phyloP scores from a whole-genome alignment of 2,797 vertebrate genomes.

The Tokudaia muenninki region DNA sequence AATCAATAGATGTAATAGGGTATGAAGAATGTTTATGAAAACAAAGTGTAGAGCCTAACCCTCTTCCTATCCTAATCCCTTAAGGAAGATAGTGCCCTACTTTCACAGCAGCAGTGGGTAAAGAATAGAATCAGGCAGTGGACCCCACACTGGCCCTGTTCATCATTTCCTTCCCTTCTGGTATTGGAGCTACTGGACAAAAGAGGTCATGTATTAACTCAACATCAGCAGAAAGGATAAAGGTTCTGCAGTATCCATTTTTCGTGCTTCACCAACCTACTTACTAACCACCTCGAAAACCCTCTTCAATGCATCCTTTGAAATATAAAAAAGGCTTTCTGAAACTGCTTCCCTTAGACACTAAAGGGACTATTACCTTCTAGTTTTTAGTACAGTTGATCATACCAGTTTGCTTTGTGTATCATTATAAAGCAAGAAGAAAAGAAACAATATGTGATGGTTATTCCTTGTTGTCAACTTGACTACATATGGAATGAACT shows the following conservation, averaged over 20 bases:
- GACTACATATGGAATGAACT: neutral
- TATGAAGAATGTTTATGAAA: neutral
- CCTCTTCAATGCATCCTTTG: neutral
- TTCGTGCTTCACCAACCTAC: neutral
- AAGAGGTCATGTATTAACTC: neutral
- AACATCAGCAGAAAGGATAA: conserved; percentile 5
- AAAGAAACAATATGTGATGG: neutral
- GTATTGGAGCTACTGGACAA: neutral
- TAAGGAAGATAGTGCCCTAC: neutral
- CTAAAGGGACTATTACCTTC: neutral
- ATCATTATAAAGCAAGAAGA: neutral
- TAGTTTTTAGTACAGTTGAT: neutral
- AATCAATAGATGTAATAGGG: neutral
- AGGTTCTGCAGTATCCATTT: neutral
- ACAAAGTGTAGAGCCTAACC: neutral
- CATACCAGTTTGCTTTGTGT: neutral
- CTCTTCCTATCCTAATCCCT: neutral
- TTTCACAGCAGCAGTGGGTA: neutral
- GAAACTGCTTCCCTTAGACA: conserved; percentile 7
- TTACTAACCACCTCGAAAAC: neutral
- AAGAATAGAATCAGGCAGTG: neutral
- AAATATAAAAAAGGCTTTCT: neutral
- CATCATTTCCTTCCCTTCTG: neutral
- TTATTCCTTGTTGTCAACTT: neutral
- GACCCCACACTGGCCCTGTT: neutral